phyloP scores from a whole-genome alignment of 1,140 invertebrate species.

The Caenorhabditis inopinata region DNA sequence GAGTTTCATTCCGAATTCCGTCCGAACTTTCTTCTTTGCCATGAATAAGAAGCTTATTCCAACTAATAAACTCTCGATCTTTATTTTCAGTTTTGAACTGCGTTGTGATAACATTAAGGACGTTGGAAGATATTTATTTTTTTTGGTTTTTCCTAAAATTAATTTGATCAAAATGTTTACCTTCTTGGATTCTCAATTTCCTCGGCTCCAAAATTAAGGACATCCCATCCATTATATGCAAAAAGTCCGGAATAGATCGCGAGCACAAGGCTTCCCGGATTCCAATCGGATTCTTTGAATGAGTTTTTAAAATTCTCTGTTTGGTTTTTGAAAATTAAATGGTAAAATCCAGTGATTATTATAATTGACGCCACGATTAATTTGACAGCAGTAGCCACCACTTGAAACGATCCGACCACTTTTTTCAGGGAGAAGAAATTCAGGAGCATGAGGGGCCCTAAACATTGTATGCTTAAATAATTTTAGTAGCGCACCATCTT shows the following conservation, averaged over 20 bases:
- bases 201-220: conserved; percentile 56
- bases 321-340: conserved; percentile 52
- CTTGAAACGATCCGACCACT: conserved; percentile 57
- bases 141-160: too few relatives aligned
- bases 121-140: too few relatives aligned
- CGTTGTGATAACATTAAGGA: too few relatives aligned
- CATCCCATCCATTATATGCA: conserved; percentile 60
- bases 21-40: too few relatives aligned
- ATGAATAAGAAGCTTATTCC: too few relatives aligned
- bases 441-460: conserved; percentile 51
- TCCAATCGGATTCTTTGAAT: conserved; percentile 49
- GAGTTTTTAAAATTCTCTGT: conserved; percentile 47
- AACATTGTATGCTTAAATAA: background rate
- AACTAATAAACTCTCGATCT: too few relatives aligned
- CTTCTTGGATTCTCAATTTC: conserved; percentile 56
- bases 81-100: too few relatives aligned
- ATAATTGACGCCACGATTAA: conserved; percentile 54
- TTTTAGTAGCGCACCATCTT: too few relatives aligned
- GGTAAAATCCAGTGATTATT: conserved; percentile 57
- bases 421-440: conserved; percentile 57
- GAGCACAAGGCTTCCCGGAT: conserved; percentile 56
- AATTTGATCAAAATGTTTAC: too few relatives aligned
- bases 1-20: too few relatives aligned
- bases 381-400: conserved; percentile 56
- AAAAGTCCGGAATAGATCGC: conserved; percentile 57